phyloP scores from a whole-genome alignment of 1,140 invertebrate species.

The Chironomus tepperi region DNA sequence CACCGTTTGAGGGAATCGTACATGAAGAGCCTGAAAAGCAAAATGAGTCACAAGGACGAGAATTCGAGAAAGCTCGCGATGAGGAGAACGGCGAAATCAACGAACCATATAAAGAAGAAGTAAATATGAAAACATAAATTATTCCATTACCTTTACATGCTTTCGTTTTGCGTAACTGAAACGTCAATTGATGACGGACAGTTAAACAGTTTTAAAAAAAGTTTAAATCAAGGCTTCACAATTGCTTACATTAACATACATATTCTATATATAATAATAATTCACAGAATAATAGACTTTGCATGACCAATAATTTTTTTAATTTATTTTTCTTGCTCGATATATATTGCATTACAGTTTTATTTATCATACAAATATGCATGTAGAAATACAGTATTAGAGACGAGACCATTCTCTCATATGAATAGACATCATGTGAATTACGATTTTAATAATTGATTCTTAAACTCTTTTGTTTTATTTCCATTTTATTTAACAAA shows the following conservation, averaged over 20 bases:
- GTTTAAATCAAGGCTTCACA: too few species aligned
- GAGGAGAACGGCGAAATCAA: conserved; percentile 27
- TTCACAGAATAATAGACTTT: too few species aligned
- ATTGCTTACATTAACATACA: too few species aligned
- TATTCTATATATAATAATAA: too few species aligned
- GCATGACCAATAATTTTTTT: too few species aligned
- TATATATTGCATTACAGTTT: too few species aligned
- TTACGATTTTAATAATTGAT: background rate
- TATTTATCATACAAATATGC: conserved; percentile 22
- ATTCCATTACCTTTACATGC: background rate
- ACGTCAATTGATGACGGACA: conserved; percentile 7
- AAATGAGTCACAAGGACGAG: conserved; percentile 42
- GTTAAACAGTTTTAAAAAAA: too few species aligned
- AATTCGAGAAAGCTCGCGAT: conserved; percentile 35
- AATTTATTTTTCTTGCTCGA: too few species aligned
- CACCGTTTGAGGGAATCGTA: conserved; percentile 50
- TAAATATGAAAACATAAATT: background rate
- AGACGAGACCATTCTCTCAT: background rate
- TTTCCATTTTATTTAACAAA: background rate
- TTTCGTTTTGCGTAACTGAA: background rate
- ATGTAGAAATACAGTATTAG: conserved; percentile 26
- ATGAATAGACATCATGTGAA: too few species aligned
- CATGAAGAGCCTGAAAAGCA: conserved; percentile 51
- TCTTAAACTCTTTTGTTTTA: background rate
- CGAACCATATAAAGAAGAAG: background rate